Evolutionary conservation across 1,140 invertebrate genomes (phyloP).

Genomic region (Aphelinus atriplicis): DNA sequence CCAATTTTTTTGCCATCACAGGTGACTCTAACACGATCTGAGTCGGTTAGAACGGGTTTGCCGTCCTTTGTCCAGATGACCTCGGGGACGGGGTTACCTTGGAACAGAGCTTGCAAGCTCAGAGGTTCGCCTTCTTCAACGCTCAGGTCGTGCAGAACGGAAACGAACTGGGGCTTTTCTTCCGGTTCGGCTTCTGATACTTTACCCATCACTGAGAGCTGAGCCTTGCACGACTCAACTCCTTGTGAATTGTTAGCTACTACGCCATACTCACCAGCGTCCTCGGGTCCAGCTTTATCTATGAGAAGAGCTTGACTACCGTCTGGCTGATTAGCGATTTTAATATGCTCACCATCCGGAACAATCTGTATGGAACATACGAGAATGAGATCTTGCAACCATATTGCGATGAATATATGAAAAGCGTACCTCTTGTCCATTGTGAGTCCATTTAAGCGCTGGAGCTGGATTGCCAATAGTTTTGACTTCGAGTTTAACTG

Average conservation of each 20-base stretch:
- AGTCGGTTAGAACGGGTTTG: conserved; percentile 68
- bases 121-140: conserved; percentile 82
- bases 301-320: conserved; percentile 74
- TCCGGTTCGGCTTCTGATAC: conserved; percentile 72
- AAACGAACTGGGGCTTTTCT: conserved; percentile 79
- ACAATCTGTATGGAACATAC: conserved; percentile 64
- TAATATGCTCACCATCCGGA: conserved; percentile 76
- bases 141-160: conserved; percentile 76
- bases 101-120: conserved; percentile 73
- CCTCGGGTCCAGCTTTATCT: conserved; percentile 72
- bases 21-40: conserved; percentile 74
- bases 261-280: conserved; percentile 82
- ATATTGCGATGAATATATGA: not conserved
- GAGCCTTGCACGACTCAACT: conserved; percentile 74
- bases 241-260: conserved; percentile 81
- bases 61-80: conserved; percentile 87
- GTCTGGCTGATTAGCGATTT: conserved; percentile 74
- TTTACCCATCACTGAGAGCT: conserved; percentile 73
- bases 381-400: too few relatives aligned
- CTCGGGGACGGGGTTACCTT: conserved; percentile 88
- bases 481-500: conserved; percentile 82
- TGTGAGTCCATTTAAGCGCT: conserved; percentile 79
- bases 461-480: conserved; percentile 78
- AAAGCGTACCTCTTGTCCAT: conserved; percentile 72
- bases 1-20: conserved; percentile 85